Evolutionary conservation across 2,888 invertebrate genomes (phyloP), one percentile per base, ranked within the genome.

Genomic region (Apotomis turbidana): DNA sequence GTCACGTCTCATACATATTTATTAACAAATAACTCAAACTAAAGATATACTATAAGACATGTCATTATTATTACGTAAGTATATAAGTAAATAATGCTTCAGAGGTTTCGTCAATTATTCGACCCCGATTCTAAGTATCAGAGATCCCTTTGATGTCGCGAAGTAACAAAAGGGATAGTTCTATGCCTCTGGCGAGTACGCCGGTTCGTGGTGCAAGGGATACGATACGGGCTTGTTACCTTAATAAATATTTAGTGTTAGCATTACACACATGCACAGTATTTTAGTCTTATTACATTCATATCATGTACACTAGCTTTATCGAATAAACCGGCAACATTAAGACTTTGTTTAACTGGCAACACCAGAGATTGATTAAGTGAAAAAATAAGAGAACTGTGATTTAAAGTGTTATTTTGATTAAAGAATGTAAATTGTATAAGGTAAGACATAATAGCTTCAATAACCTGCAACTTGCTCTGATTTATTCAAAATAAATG

Each of bases 101-200:
- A 83, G 81, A 81, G 81, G 80, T 75, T 77, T 77, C 82, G 81
- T 84, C 84, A 87, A 85, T 88, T 84, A 84, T 80, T 78, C 78
- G 78, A 78, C 78, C 81, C 83, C 80, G 79, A 80, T 73, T 63
- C 76, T 78, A 78, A 76, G 81, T 82, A 79, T 77, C 77, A 76
- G 71, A 73, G 76, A 81, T 83, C 81, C 81, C 86, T 88, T 89
- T 89, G 88, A 89, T 85, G 72, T 72, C 72, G 82, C 85, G 74
- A 49, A 51, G 68, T 76, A 74, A 83, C 83, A 83, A 84, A 85
- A 85, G 86, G 85, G 81, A 87, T 84, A 85, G 85, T 83, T 84
- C 70, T 78, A 74, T 77, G 74, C 73, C 75, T 75, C 78, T 75
- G 68, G 72, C 72, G 38, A 46, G 46, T 72, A 38, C 72, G 41